Base-by-base conservation (phyloP, 37 sponge, comb jelly and placozoan genomes). In the Ianthella basta region DNA sequence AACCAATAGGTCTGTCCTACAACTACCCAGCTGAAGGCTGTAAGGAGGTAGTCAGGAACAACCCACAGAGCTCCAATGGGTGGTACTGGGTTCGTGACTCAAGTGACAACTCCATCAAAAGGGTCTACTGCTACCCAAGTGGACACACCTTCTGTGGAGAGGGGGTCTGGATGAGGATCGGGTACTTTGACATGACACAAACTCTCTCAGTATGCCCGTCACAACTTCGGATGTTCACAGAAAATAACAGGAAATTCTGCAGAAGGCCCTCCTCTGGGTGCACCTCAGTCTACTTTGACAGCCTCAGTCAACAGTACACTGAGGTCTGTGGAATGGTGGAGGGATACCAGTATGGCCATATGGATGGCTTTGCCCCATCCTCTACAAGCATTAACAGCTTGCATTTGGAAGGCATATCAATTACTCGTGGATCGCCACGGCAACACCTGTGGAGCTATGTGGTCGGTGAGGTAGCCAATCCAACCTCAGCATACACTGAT, bases 91-190 rank as follows among this genome's bases (percentile, higher is more conserved):
- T 75, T 36, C 78, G 53, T 5, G 38, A 24, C 25, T 41, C 78
- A 5, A 75, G 24, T 12, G 23, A 5, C 25, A 13, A 40, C 54
- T 36, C 21, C 40, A 20, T 50, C 35, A 50, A 36, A 23, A 61
- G 10, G 4, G 53, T 23, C 23, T 75, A 75, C 37, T 41, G 53
- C 54, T 75, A 18, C 44, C 33, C 40, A 10, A 40, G 12, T 24
- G 78, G 78, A 6, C 53, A 75, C 54, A 2, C 25, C 25, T 19
- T n/a, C 78, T 75, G 78, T 41, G 78, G 78, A 24, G 78, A 36
- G 23, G 78, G 78, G 12, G 53, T 75, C 10, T 75, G 78, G 78
- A 75, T 75, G 78, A 75, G 54, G 78, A 50, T 50, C 3, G 78
- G 78, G 13, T 30, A 41, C 24, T 36, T 75, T 41, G 37, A 75